Base-by-base conservation (phyloP, 64 coral and sea anemone species). In the Dendrophyllia cribrosa region DNA sequence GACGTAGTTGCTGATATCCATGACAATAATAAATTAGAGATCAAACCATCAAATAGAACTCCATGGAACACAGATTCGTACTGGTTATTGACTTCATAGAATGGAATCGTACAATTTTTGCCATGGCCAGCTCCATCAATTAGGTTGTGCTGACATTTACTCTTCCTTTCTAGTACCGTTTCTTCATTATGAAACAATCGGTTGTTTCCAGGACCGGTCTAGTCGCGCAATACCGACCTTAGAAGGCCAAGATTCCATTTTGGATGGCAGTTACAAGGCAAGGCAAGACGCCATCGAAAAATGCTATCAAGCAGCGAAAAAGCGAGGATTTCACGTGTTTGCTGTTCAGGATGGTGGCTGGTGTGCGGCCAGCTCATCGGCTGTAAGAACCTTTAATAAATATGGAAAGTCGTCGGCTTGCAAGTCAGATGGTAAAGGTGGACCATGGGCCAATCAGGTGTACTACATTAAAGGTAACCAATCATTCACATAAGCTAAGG, bases 271-370 rank as follows among this genome's bases (percentile, higher is more conserved):
- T 1, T 72, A 25, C 69, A 9, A 1, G 0, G 9, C 21, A 13
- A 3, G 69, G 15, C 7, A 72, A 19, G 17, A 72, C 5, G 7
- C 69, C 1, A 44, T 72, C 1, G 43, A 9, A 44, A 44, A 72
- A 9, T 72, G 75, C n/a, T 3, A 17, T 6, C 13, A 25, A 49
- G 51, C 51, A 23, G 77, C 51, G 7, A 45, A 4, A 7, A 58
- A 25, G 43, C 12, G 7, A 9, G 51, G 52, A 12, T 81, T 12
- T 51, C 9, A 12, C 17, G 43, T 63, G 52, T 81, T 81, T 58
- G 77, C 52, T 58, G 51, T 81, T 58, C 77, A 81, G 19, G 17
- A 58, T 81, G 51, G 77, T 59, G 77, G 77, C n/a, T 25, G 34
- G 77, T 81, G 77, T 58, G 51, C 59, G 3, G 11, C 77, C 1